Percentiles rank a stretch among this genome's conserved stretches.
These are phyloP conservation scores for Agelas oroides DNA, from an alignment of 37 sponge, comb jelly and placozoan species.

Conservation along the genomic window DNA sequence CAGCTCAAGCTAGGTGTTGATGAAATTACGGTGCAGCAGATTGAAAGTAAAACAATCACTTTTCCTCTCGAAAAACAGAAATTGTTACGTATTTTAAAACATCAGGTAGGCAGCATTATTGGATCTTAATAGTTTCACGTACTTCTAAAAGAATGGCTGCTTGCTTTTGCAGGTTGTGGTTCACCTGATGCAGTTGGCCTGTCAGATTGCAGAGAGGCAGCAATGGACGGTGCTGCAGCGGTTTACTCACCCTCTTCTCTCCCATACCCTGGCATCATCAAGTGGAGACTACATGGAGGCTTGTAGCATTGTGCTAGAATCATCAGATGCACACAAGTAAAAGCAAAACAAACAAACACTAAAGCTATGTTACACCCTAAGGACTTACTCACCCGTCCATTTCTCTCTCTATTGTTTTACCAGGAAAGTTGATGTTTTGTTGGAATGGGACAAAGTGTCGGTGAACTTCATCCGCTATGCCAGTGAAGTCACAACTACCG, in stretches of 20 bases:
- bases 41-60: background rate
- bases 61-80: constrained; percentile 56
- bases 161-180: constrained; percentile 48
- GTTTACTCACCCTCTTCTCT: constrained; percentile 33
- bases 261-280: constrained; percentile 10
- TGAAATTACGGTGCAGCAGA: constrained; percentile 22
- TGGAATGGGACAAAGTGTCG: constrained; percentile 31
- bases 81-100: constrained; percentile 35
- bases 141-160: too few species aligned
- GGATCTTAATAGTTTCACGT: too few species aligned
- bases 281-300: constrained; percentile 16
- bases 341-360: constrained; percentile 13
- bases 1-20: constrained; percentile 36
- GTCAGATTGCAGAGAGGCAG: constrained; percentile 13
- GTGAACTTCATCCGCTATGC: background rate
- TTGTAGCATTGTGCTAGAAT: constrained; percentile 55
- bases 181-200: constrained; percentile 29
- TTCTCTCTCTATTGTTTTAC: background rate
- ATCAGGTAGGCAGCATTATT: constrained; percentile 41
- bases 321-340: constrained; percentile 52
- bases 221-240: constrained; percentile 58
- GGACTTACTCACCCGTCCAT: background rate
- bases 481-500: background rate
- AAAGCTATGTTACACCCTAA: background rate
- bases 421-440: constrained; percentile 45